Percentiles rank a stretch among this genome's conserved stretches.
phyloP scores from a whole-genome alignment of 2,888 invertebrate species.

The Diadromus collaris region DNA sequence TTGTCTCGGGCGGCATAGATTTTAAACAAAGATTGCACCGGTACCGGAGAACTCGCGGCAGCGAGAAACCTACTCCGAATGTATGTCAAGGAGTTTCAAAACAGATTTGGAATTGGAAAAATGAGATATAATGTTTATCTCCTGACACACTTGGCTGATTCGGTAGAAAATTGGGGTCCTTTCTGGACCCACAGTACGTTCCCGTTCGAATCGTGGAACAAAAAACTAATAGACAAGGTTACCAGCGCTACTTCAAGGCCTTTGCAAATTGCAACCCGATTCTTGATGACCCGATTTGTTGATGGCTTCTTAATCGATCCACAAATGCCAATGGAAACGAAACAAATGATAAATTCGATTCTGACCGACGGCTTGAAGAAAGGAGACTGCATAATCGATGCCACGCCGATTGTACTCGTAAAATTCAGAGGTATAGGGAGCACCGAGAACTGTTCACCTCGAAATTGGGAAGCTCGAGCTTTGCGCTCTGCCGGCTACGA shows the following conservation, averaged over 20 bases:
- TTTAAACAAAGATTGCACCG: conserved; percentile 46
- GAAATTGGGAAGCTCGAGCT: background rate
- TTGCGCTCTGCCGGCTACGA: background rate
- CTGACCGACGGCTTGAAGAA: background rate
- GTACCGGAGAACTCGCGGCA: conserved; percentile 38
- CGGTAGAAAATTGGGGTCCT: no score
- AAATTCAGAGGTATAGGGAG: background rate
- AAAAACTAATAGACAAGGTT: background rate
- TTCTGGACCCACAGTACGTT: no score
- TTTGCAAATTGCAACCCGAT: conserved; percentile 13
- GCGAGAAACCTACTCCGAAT: conserved; percentile 31
- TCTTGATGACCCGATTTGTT: conserved; percentile 2
- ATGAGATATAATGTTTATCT: conserved; percentile 60
- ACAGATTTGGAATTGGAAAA: conserved; percentile 41
- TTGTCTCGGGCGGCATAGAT: conserved; percentile 42
- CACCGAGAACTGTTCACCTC: background rate
- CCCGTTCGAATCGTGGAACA: conserved; percentile 8
- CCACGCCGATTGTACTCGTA: background rate
- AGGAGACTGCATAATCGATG: background rate
- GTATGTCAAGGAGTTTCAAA: conserved; percentile 43
- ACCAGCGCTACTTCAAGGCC: background rate
- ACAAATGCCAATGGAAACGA: background rate
- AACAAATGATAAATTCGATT: background rate
- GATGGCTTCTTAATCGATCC: background rate
- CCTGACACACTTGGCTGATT: conserved; percentile 29